These are phyloP conservation scores for Ascaphus truei DNA, from an alignment of 2,113 vertebrate species.

Conservation along the genomic window DNA sequence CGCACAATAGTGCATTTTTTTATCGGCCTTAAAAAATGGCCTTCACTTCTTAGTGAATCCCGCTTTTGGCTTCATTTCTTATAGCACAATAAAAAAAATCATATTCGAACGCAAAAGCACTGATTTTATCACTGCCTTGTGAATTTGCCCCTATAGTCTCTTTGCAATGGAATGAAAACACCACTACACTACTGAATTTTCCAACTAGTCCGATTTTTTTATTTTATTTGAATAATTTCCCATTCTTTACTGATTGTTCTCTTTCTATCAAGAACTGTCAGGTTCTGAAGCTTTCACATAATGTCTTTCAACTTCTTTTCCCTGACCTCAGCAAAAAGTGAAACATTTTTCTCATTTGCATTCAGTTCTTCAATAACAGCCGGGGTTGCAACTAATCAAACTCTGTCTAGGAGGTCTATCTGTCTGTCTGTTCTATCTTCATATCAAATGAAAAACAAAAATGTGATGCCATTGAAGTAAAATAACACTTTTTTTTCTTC, in stretches of 20 bases:
- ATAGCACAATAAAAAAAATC: too few relatives aligned
- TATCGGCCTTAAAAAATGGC: too few relatives aligned
- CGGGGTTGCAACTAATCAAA: constrained; percentile 32
- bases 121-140: too few relatives aligned
- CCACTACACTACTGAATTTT: constrained; percentile 2
- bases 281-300: constrained; percentile 20
- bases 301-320: constrained; percentile 30
- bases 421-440: constrained; percentile 39
- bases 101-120: too few relatives aligned
- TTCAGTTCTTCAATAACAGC: constrained; percentile 27
- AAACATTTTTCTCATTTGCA: constrained; percentile 30
- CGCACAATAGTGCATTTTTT: too few relatives aligned
- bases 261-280: constrained; percentile 24
- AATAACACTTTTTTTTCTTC: constrained; percentile 61
- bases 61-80: too few relatives aligned
- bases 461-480: constrained; percentile 56
- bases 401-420: constrained; percentile 29
- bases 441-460: constrained; percentile 57
- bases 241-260: constrained; percentile 32
- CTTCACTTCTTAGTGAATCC: too few relatives aligned
- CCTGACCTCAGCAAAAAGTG: constrained; percentile 26
- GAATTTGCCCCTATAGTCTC: not conserved
- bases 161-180: constrained; percentile 7
- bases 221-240: constrained; percentile 32
- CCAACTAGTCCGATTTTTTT: constrained; percentile 5